phyloP scores from a whole-genome alignment of 2,113 vertebrate species.

The Chrysochloris asiatica region DNA sequence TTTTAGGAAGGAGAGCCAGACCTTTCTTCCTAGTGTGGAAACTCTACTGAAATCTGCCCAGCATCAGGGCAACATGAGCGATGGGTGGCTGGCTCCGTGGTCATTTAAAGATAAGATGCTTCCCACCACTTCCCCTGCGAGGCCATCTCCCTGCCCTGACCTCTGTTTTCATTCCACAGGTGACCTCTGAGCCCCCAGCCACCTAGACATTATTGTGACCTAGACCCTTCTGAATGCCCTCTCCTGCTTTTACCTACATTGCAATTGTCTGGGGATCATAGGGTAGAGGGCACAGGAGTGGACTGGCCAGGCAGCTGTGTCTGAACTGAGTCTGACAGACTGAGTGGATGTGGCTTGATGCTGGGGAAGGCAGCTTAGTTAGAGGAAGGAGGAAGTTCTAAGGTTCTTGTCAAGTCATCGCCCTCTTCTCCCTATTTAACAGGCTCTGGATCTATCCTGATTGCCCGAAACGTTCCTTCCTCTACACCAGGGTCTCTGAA shows the following conservation, averaged over 20 bases:
- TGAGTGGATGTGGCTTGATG: accelerated
- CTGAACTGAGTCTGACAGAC: accelerated
- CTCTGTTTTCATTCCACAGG: neutral
- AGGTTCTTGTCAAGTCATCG: neutral
- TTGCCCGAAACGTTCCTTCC: too few relatives aligned
- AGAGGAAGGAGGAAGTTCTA: neutral
- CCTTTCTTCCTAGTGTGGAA: neutral
- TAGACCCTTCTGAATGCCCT: too few relatives aligned
- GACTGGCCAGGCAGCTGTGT: too few relatives aligned
- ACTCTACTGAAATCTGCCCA: too few relatives aligned
- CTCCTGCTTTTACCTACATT: too few relatives aligned
- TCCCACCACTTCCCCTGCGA: neutral
- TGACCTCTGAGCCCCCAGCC: neutral
- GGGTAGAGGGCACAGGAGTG: accelerated
- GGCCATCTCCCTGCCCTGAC: too few relatives aligned
- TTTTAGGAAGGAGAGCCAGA: neutral
- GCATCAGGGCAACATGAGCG: too few relatives aligned
- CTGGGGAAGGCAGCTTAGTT: neutral
- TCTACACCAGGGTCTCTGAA: neutral
- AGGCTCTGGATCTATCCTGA: neutral
- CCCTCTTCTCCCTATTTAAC: neutral
- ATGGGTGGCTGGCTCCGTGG: too few relatives aligned
- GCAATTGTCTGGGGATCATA: neutral
- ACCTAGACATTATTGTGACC: neutral
- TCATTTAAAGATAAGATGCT: neutral